Evolutionary conservation across 2,113 vertebrate species (phyloP), one percentile per base, ranked within the genome.

Genomic region (Gallinago media): DNA sequence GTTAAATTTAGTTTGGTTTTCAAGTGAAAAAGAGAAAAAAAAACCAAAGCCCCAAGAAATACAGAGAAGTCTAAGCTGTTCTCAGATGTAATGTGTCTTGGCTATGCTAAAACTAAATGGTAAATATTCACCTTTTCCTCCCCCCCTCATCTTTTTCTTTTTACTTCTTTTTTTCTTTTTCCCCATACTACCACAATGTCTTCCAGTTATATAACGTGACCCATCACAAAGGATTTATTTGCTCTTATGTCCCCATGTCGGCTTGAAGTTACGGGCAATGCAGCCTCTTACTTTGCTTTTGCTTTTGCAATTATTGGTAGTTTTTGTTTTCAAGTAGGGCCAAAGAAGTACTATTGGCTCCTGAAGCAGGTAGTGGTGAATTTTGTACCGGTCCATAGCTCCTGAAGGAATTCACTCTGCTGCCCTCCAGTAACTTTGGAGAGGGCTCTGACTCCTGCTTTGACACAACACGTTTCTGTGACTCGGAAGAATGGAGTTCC

Each of bases 1-100:
- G 81, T 63, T 85, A 79, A 78, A 87, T 93, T 87, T 66, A 29
- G 6, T 85, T 94, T 84, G 32, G 7, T 66, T 92, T 94, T 92
- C 88, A 86, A 86, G 38, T 44, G 76, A 31, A 89, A 80, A 56
- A 32, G 47, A 47, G 46, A 12, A 21, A 58, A n/a, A 58, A 40
- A 63, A 40, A 5, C 44, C 44, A 36, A 38, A n/a, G 75, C 21
- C 59, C 9, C 7, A 76, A 81, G 58, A 91, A 88, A 73, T 25
- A 72, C 14, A 47, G 74, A 89, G 23, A n/a, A 71, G 5, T 27
- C 38, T 61, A 85, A 68, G 36, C 66, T 90, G 29, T 56, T 27
- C 21, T 79, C 22, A 7, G 22, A 38, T 17, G 14, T 66, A 34
- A 2, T 23, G 8, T 13, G 11, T 38, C 26, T 85, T 85, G 26